A percentile compares a stretch with the other conserved stretches of the same genome.
Evolutionary conservation across 2,888 invertebrate genomes (phyloP).

Genomic region (Drosophila differens): DNA sequence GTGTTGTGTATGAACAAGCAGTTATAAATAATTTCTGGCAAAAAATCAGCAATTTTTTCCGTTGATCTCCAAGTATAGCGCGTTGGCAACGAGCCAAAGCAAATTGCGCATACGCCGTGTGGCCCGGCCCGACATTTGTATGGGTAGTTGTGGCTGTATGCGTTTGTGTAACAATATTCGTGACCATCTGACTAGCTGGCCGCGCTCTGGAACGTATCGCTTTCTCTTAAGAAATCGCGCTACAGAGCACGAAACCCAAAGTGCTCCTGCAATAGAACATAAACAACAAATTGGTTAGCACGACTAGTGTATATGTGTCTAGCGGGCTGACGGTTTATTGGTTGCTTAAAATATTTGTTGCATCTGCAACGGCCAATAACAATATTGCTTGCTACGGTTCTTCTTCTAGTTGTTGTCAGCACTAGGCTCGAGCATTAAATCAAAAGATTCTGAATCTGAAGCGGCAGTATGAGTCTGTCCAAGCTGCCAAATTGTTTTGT

Average conservation of each 20-base stretch:
- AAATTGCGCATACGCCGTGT: conserved; percentile 84
- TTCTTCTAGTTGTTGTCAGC: conserved; percentile 24
- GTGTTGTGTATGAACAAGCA: conserved; percentile 68
- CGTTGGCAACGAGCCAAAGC: conserved; percentile 91
- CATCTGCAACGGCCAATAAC: conserved; percentile 21
- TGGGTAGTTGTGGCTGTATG: conserved; percentile 29
- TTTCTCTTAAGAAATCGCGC: conserved; percentile 39
- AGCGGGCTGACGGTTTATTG: background rate
- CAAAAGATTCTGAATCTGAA: conserved; percentile 20
- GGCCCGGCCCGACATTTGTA: conserved; percentile 76
- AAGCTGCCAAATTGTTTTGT: conserved; percentile 76
- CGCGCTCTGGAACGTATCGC: conserved; percentile 52
- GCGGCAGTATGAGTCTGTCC: conserved; percentile 66
- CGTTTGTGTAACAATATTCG: conserved; percentile 30
- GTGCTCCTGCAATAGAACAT: conserved; percentile 37
- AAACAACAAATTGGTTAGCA: conserved; percentile 30
- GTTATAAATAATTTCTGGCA: conserved; percentile 85
- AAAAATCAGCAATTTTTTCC: conserved; percentile 85
- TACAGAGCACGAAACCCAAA: conserved; percentile 26
- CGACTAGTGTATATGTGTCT: conserved; percentile 12
- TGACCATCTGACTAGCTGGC: conserved; percentile 11
- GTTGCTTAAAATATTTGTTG: conserved; percentile 32
- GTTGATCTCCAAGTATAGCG: conserved; percentile 94
- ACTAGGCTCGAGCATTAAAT: conserved; percentile 52
- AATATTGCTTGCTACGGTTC: background rate